Base-by-base conservation (phyloP, 2,797 vertebrate genomes). In the Cottoperca gobio region DNA sequence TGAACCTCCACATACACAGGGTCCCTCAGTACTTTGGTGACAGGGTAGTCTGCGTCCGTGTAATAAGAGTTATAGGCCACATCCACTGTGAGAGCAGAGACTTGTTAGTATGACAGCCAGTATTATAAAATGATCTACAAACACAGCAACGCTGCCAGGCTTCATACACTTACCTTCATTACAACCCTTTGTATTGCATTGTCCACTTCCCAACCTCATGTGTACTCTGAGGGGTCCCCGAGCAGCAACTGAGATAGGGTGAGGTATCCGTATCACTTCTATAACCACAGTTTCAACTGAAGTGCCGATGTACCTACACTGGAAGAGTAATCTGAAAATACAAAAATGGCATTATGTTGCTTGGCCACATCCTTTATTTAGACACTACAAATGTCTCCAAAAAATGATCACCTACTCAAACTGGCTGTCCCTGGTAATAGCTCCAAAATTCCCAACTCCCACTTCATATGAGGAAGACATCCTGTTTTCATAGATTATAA, bases 401-500 rank as follows among this genome's bases (percentile, higher is more conserved):
- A 66, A 53, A 54, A 61, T 12, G 19, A 73, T 82, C 26, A 64
- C 88, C 45, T 82, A 95, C 94, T 91, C 58, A 83, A 50, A 95
- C 4, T 45, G 1, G 73, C 72, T 95, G 81, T 94, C 93, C 49
- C 95, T 93, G 64, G 95, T 95, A 68, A 95, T 93, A 0, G 16
- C 2, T 52, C 94, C 93, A 17, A 0, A 12, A 4, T 42, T 28
- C 24, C 92, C 91, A 31, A 73, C 0, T 2, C 0, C 70, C 14
- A 92, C 73, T 49, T 93, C 90, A 73, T 52, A 93, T 19, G 70
- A 45, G 6, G 91, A 92, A 4, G 39, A 6, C 90, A 95, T 92
- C 62, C 73, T 79, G 83, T 95, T 95, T 70, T 93, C 86, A 88
- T 95, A 95, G 42, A 89, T 61, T 70, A 95, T 88, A 67, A 70